Percentiles rank a stretch among this genome's conserved stretches.
phyloP scores from a whole-genome alignment of 2,113 vertebrate species.

The Oncorhynchus kisutch region DNA sequence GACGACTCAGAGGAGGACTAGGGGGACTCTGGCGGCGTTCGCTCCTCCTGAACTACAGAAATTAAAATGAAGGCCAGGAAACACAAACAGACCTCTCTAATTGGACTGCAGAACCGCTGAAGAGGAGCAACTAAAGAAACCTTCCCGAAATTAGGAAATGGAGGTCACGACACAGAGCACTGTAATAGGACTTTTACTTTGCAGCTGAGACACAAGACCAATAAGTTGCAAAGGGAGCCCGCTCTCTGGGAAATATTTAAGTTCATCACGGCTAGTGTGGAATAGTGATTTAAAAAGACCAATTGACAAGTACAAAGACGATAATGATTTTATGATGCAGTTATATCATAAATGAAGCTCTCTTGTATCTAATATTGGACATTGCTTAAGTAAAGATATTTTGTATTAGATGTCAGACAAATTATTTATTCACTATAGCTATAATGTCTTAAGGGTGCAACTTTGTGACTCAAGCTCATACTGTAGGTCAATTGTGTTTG shows the following conservation, averaged over 20 bases:
- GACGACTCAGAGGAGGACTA: slow-evolving; percentile 52
- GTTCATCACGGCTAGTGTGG: slow-evolving; percentile 63
- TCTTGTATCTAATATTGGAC: slow-evolving; percentile 41
- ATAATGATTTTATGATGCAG: slow-evolving; percentile 20
- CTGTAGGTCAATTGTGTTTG: slow-evolving; percentile 47
- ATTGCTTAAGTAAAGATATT: slow-evolving; percentile 52
- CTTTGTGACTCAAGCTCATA: slow-evolving; percentile 41
- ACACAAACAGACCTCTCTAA: slow-evolving; percentile 64
- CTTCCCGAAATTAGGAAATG: slow-evolving; percentile 66
- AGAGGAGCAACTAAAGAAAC: slow-evolving; percentile 49
- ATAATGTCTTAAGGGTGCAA: slow-evolving; percentile 41
- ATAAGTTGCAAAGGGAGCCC: slow-evolving; percentile 59
- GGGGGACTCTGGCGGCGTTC: neutral
- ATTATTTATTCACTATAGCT: slow-evolving; percentile 28
- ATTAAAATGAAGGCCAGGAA: slow-evolving; percentile 63
- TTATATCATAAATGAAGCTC: slow-evolving; percentile 35
- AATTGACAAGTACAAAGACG: slow-evolving; percentile 51
- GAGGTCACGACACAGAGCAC: slow-evolving; percentile 66
- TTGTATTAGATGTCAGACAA: slow-evolving; percentile 47
- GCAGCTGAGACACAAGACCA: slow-evolving; percentile 68
- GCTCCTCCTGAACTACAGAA: slow-evolving; percentile 36
- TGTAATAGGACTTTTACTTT: slow-evolving; percentile 61
- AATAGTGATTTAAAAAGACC: slow-evolving; percentile 67
- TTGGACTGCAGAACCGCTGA: slow-evolving; percentile 69
- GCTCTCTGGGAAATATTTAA: slow-evolving; percentile 50